Evolutionary conservation across 2,113 vertebrate species (phyloP).

Genomic region (Pyrgilauda ruficollis): DNA sequence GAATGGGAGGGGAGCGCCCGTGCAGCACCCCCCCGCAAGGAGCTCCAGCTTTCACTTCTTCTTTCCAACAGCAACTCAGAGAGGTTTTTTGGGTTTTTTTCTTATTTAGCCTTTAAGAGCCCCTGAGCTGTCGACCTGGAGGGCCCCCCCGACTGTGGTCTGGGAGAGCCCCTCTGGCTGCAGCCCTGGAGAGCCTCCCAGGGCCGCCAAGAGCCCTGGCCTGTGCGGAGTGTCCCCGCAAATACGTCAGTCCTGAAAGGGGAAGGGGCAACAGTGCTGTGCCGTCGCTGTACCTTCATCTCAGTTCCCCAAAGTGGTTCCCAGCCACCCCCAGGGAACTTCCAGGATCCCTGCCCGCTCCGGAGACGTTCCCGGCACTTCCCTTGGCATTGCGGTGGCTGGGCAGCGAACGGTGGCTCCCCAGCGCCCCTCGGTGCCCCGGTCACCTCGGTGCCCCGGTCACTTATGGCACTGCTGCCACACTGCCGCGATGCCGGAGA

Average conservation of each 20-base stretch:
- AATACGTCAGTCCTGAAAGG: neutral
- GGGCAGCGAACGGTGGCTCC: rapidly evolving
- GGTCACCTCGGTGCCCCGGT: rapidly evolving
- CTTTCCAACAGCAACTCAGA: neutral
- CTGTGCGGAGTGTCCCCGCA: neutral
- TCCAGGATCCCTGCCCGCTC: neutral
- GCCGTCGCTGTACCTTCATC: neutral
- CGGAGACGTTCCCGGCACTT: neutral
- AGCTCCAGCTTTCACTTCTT: neutral
- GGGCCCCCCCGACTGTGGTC: neutral
- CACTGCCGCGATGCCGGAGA: neutral
- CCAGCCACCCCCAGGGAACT: neutral
- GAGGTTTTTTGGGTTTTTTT: neutral
- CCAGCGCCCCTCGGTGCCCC: neutral
- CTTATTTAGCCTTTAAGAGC: neutral
- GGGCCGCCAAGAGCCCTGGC: neutral
- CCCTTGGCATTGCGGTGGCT: rapidly evolving
- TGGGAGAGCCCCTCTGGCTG: neutral
- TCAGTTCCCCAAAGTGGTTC: neutral
- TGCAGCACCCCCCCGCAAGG: neutral
- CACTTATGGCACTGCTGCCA: rapidly evolving
- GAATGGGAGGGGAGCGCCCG: neutral
- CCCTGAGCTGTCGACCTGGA: neutral
- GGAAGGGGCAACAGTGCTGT: neutral
- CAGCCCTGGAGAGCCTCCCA: neutral